Evolutionary conservation across 2,113 vertebrate species (phyloP), one percentile per base, ranked within the genome.

Genomic region (Gobius niger): DNA sequence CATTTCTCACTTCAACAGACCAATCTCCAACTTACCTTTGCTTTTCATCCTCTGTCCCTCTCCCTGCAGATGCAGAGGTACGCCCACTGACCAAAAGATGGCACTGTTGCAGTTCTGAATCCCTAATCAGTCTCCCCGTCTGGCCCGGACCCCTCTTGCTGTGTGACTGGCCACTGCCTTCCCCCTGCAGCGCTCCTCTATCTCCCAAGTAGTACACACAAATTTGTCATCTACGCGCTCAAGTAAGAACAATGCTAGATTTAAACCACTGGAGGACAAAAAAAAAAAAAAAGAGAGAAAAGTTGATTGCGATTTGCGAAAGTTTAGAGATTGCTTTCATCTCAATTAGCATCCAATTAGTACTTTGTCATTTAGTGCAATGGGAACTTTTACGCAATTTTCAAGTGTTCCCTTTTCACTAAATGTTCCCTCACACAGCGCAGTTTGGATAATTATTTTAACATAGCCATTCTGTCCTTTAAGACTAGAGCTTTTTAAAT

Each of bases 101-200:
- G 96, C 96, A 95, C 92, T 98, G 94, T 97, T 96, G 96, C 91
- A 87, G 93, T 96, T 88, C 93, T 85, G 90, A 95, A 95, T 92
- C 87, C 80, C 76, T 90, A 90, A 81, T 75, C 42, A 80, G 73
- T 73, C 80, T 80, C 71, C 19, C 63, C 61, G 57, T 44, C 63
- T 46, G 40, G 40, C 57, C 40, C 83, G 75, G 79, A 67, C 83
- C 83, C 70, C 77, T 70, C 66, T 77, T 51, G 57, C 75, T 76
- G 57, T 60, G 34, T n/a, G 70, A 76, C 77, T 65, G 69, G 81
- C 64, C 85, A 77, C 76, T 71, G 65, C 82, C 74, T 84, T 72
- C 67, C 63, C 24, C 78, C 75, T 76, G 71, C 79, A 81, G 83
- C 82, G 80, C 66, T 81, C 70, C 67, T 63, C 79, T 70, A 65